Conservation (phyloP, 2,888 invertebrate genomes). For the Calameuta idolon region DNA sequence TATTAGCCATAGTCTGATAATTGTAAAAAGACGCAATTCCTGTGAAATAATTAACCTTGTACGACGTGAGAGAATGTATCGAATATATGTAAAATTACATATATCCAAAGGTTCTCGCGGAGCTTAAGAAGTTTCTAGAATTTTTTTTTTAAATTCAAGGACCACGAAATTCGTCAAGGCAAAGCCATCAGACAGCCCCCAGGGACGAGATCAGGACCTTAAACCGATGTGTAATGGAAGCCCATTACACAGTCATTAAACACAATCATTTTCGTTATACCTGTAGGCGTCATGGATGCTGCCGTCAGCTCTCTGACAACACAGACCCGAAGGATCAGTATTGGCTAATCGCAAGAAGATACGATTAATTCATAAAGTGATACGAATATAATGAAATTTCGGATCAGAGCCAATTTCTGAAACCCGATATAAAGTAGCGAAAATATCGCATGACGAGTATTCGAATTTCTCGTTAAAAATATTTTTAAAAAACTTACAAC, state of each 20-base stretch:
- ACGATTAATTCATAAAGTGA: constrained; percentile 35
- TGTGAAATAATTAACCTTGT: not conserved
- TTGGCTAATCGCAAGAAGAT: constrained; percentile 41
- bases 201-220: not conserved
- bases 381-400: constrained; percentile 26
- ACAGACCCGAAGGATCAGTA: constrained; percentile 1
- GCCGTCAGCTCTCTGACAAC: not conserved
- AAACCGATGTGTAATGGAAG: constrained; percentile 23
- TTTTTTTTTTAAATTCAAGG: not conserved
- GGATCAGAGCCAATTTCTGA: constrained; percentile 10
- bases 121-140: not conserved
- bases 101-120: not conserved
- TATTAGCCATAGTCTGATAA: not conserved
- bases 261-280: constrained; percentile 38
- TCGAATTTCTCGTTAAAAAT: not conserved
- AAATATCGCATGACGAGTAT: not conserved
- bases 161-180: not conserved
- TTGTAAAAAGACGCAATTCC: not conserved
- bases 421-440: not conserved
- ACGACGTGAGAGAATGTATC: not conserved
- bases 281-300: constrained; percentile 24
- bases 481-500: not conserved
- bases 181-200: not conserved
- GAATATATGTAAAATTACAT: not conserved
- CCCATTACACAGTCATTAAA: constrained; percentile 40